A percentile compares a stretch with the other conserved stretches of the same genome.
Conservation (phyloP, 2,797 vertebrate species). For the Crax fasciolata region DNA sequence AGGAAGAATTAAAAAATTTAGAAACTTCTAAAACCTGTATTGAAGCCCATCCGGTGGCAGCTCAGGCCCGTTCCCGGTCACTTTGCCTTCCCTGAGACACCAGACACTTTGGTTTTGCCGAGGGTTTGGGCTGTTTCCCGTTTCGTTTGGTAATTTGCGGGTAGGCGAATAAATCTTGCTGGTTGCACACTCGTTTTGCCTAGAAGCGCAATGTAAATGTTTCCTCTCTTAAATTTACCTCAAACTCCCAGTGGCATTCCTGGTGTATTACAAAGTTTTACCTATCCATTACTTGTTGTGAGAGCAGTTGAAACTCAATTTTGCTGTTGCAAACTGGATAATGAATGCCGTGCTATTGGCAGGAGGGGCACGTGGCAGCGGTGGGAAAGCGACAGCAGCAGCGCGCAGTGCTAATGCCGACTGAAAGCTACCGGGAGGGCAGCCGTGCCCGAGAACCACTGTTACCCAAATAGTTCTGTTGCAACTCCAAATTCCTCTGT, state of each 20-base stretch:
- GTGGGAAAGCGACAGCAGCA: not conserved
- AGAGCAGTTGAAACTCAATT: not conserved
- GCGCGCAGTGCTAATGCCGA: accelerated
- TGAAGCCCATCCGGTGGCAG: not conserved
- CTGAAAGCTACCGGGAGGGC: accelerated
- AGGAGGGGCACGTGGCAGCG: not conserved
- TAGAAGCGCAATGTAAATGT: not conserved
- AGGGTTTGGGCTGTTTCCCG: not conserved
- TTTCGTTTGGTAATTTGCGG: not conserved
- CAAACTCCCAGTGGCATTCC: not conserved
- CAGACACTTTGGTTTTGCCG: not conserved
- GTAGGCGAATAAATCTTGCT: not conserved
- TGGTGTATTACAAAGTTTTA: not conserved
- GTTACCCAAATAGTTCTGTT: not conserved
- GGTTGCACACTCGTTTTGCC: not conserved
- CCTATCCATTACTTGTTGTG: accelerated
- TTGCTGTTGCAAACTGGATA: not conserved
- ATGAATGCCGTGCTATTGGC: not conserved
- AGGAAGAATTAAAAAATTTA: not conserved
- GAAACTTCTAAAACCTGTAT: not conserved
- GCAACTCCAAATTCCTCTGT: not conserved
- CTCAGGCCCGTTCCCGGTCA: not conserved
- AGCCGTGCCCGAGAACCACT: not conserved
- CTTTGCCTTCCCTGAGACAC: not conserved
- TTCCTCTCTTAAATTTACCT: not conserved